Percentiles rank a stretch among this genome's conserved stretches.
These are phyloP conservation scores for Phyllopteryx taeniolatus DNA, from an alignment of 2,113 vertebrate species.

Conservation along the genomic window DNA sequence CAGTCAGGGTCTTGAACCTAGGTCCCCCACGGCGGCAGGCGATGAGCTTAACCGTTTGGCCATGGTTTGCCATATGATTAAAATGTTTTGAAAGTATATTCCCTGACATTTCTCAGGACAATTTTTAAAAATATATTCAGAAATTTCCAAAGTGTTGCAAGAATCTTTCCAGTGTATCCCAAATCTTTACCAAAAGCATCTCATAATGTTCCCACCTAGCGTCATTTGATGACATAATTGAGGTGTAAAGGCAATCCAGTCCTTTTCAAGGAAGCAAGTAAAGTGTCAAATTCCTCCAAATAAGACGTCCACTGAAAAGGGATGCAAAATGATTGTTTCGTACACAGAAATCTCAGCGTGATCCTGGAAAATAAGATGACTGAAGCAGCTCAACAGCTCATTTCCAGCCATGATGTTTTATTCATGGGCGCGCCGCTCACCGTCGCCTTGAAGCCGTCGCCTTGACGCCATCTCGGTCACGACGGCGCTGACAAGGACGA, in stretches of 20 bases:
- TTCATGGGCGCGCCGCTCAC: background rate
- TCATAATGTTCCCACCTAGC: no score
- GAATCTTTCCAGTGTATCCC: no score
- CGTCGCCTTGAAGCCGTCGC: background rate
- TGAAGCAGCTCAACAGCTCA: background rate
- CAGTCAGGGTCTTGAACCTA: no score
- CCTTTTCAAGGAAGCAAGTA: background rate
- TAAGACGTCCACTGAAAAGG: background rate
- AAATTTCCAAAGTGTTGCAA: no score
- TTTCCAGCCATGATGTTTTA: conserved; percentile 1
- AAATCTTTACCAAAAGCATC: no score
- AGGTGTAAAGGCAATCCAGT: background rate
- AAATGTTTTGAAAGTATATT: no score
- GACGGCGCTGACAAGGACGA: background rate
- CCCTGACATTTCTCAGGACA: no score
- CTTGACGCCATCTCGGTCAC: background rate
- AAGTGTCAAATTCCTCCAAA: background rate
- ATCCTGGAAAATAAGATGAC: background rate
- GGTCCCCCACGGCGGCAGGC: no score
- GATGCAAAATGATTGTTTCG: background rate
- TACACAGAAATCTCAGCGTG: background rate
- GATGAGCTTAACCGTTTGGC: no score
- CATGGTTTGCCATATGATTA: no score
- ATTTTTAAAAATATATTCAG: no score
- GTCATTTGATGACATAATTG: background rate